Base-by-base conservation (phyloP, 2,888 invertebrate species). In the Scelioninae gen. 2 region DNA sequence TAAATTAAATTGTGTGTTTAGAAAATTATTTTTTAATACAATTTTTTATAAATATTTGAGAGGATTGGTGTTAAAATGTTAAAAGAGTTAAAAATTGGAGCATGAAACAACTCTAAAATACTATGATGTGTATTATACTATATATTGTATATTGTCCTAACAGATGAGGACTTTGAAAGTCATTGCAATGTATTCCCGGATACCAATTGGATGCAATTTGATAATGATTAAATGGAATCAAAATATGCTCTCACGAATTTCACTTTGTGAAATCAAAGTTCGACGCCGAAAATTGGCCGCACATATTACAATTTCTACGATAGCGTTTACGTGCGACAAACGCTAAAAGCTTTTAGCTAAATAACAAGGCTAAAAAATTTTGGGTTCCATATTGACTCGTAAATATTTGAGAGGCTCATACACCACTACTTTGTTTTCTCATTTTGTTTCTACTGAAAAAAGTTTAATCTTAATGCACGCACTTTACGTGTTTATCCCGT, bases 281-380 rank as follows among this genome's bases (percentile, higher is more conserved):
- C 41, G 9, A 19, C 2, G 13, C 19, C 39, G 39, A 48, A 48
- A 11, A 63, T 33, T 35, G 39, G 11, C 11, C 41, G 50, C 13
- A 33, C 22, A 43, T 16, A 39, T 45, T 70, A 57, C 52, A 57
- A 19, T 48, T 61, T 69, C 46, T 25, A 33, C 52, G 11, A 53
- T 50, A 31, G 45, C 52, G 33, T 41, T 57, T 63, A 35, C 50
- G 61, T 48, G 67, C 39, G 48, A 77, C 75, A 58, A 57, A 75
- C 75, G 81, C 80, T 78, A 79, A 82, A 81, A 82, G 79, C 78
- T 79, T 81, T 82, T 81, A 83, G 50, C 57, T 0, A 3, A 39
- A 39, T n/a, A 45, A 52, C 10, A 31, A 39, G 60, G 33, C 31
- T n/a, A 60, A 68, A 57, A 63, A 52, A 43, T 13, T 10, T 13